Evolutionary conservation across 2,113 vertebrate genomes (phyloP).

Genomic region (Rhagologus leucostigma): DNA sequence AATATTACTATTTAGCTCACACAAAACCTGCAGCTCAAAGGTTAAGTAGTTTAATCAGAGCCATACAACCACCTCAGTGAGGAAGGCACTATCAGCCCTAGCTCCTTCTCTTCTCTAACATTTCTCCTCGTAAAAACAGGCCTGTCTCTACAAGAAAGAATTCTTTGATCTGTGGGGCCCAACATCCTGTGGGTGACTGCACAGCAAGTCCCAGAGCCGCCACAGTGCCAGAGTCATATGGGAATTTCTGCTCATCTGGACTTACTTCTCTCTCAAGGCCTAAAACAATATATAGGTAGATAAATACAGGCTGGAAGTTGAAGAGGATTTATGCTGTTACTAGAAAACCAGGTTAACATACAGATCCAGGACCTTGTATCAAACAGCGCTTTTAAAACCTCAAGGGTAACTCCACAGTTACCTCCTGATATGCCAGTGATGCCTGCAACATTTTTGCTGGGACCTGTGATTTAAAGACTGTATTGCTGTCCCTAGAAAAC

Average conservation of each 20-base stretch:
- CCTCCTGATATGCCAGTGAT: neutral
- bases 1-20: neutral
- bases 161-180: neutral
- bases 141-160: neutral
- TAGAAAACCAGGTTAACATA: neutral
- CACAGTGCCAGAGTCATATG: fast-evolving
- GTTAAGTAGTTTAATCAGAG: neutral
- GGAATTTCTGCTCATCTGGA: neutral
- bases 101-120: neutral
- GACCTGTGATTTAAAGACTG: neutral
- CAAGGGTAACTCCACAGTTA: neutral
- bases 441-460: fast-evolving
- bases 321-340: neutral
- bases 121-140: neutral
- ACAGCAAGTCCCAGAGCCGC: neutral
- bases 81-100: neutral
- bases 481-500: neutral
- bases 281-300: neutral
- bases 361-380: neutral
- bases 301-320: neutral
- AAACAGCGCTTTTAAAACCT: neutral
- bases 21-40: neutral
- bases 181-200: neutral
- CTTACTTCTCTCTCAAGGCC: neutral
- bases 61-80: neutral